Percentiles rank a stretch among this genome's conserved stretches.
These are phyloP conservation scores for Tor tambroides DNA, from an alignment of 2,113 vertebrate genomes.

Conservation along the genomic window DNA sequence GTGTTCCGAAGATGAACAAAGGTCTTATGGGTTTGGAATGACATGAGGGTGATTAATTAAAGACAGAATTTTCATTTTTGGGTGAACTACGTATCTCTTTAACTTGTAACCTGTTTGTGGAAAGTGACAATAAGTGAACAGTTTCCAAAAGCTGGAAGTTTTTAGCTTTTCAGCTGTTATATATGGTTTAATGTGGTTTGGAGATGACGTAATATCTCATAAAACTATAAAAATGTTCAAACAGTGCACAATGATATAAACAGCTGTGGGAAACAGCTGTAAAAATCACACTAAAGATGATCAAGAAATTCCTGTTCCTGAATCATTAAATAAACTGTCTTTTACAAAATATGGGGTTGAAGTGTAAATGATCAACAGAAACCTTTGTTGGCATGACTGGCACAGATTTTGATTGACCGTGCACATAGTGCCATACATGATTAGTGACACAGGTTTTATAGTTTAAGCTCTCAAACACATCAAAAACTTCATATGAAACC, in stretches of 20 bases:
- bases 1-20: no score
- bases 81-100: no score
- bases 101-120: background rate
- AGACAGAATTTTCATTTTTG: no score
- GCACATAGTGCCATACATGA: background rate
- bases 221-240: conserved; percentile 12
- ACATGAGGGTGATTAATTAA: no score
- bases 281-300: background rate
- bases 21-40: no score
- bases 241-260: background rate
- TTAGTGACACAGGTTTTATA: background rate
- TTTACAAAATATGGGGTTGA: background rate
- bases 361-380: background rate
- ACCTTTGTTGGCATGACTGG: background rate
- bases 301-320: background rate
- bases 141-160: background rate
- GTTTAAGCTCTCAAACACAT: background rate
- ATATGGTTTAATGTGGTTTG: background rate
- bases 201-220: background rate
- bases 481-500: background rate
- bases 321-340: background rate
- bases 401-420: no score
- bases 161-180: background rate
- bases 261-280: background rate
- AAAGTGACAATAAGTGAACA: background rate